phyloP scores from a whole-genome alignment of 2,797 vertebrate genomes.

The Avahi laniger region DNA sequence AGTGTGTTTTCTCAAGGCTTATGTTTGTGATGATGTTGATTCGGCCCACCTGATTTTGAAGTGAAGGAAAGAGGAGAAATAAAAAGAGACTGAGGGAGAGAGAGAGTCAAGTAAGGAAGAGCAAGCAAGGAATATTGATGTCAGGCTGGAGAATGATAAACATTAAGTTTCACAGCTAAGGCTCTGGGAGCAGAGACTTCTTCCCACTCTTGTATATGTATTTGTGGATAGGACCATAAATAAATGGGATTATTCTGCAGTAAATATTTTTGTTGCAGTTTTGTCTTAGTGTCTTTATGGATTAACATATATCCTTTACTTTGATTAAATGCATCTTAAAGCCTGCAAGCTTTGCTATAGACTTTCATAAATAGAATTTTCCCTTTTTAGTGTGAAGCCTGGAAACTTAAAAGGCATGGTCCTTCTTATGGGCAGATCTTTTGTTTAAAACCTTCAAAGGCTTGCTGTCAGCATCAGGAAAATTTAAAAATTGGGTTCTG shows the following conservation, averaged over 20 bases:
- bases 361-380: slow-evolving; percentile 71
- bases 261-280: slow-evolving; percentile 74
- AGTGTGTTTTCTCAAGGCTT: not conserved
- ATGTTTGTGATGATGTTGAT: not conserved
- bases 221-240: slow-evolving; percentile 37
- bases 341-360: slow-evolving; percentile 71
- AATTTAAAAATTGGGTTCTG: slow-evolving; percentile 8
- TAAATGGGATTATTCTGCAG: slow-evolving; percentile 63
- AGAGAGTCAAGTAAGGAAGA: not conserved
- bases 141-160: not conserved
- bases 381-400: slow-evolving; percentile 38
- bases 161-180: not conserved
- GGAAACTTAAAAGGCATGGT: slow-evolving; percentile 26
- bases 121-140: not conserved
- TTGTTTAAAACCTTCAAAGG: slow-evolving; percentile 22
- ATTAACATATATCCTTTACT: slow-evolving; percentile 71
- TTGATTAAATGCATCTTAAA: slow-evolving; percentile 75
- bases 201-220: not conserved
- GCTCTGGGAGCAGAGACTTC: not conserved
- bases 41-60: not conserved
- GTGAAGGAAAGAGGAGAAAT: not conserved
- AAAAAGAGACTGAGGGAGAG: not conserved
- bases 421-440: slow-evolving; percentile 12
- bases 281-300: slow-evolving; percentile 68
- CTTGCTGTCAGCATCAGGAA: not conserved